phyloP scores from a whole-genome alignment of 2,888 invertebrate species.

The Scaptomyza cyrtandrae region DNA sequence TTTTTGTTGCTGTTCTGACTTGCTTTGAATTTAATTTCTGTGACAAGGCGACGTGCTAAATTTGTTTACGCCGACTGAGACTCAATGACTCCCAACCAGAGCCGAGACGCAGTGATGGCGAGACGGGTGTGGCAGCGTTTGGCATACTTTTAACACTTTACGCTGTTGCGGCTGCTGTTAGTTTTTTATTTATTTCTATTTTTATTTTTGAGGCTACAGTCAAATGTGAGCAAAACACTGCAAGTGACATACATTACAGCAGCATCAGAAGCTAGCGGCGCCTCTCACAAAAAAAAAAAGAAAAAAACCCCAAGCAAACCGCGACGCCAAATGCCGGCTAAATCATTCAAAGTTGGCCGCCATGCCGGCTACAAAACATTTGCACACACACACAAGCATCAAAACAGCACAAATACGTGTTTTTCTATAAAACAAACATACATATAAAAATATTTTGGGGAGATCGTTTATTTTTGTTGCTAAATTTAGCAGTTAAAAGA shows the following conservation, averaged over 20 bases:
- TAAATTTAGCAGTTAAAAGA: not conserved
- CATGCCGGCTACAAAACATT: conserved; percentile 43
- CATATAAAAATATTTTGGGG: not conserved
- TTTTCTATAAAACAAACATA: conserved; percentile 4
- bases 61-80: conserved; percentile 71
- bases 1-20: conserved; percentile 48
- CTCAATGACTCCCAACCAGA: conserved; percentile 61
- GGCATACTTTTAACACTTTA: conserved; percentile 53
- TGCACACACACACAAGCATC: not conserved
- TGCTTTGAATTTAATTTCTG: conserved; percentile 70
- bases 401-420: conserved; percentile 38
- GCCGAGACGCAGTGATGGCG: not conserved
- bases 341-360: conserved; percentile 44
- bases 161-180: conserved; percentile 26
- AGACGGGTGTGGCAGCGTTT: conserved; percentile 8
- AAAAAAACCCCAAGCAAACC: conserved; percentile 17
- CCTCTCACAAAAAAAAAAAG: conserved; percentile 17
- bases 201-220: conserved; percentile 26
- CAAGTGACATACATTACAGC: conserved; percentile 50
- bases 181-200: not conserved
- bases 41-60: conserved; percentile 76
- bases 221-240: conserved; percentile 51
- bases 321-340: conserved; percentile 56
- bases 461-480: not conserved
- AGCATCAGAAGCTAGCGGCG: conserved; percentile 23